A percentile compares a stretch with the other conserved stretches of the same genome.
Conservation (phyloP, 2,797 vertebrate species). For the Spheniscus humboldti region DNA sequence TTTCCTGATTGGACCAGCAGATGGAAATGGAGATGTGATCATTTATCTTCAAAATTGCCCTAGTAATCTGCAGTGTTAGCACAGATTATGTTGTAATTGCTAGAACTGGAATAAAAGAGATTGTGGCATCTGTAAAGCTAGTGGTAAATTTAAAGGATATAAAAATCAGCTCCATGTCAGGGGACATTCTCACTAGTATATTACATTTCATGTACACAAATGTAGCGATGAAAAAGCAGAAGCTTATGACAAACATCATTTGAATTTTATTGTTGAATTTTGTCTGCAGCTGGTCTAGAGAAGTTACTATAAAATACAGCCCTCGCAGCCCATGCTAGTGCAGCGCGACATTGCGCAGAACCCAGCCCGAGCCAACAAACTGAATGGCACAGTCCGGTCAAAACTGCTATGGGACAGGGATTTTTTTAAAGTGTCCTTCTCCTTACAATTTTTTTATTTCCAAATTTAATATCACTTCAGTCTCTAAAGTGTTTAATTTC, state of each 20-base stretch:
- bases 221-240: slow-evolving; percentile 35
- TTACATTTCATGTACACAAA: slow-evolving; percentile 57
- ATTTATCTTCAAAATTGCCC: slow-evolving; percentile 62
- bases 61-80: slow-evolving; percentile 63
- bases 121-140: slow-evolving; percentile 62
- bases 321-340: neutral
- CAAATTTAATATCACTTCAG: neutral
- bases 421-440: neutral
- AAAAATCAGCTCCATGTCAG: slow-evolving; percentile 58
- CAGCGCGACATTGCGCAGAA: neutral
- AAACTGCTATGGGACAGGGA: neutral
- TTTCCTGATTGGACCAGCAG: slow-evolving; percentile 58
- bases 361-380: neutral
- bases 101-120: slow-evolving; percentile 62
- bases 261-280: slow-evolving; percentile 60
- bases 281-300: slow-evolving; percentile 59
- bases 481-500: neutral
- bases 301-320: slow-evolving; percentile 32
- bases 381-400: neutral
- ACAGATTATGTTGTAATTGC: slow-evolving; percentile 65
- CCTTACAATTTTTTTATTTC: neutral
- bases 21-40: slow-evolving; percentile 59
- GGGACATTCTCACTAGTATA: slow-evolving; percentile 53
- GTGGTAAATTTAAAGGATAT: slow-evolving; percentile 63
- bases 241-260: slow-evolving; percentile 62